Percentiles rank a stretch among this genome's conserved stretches.
phyloP scores from a whole-genome alignment of 2,797 vertebrate species.

The Atherinosoma microstoma region DNA sequence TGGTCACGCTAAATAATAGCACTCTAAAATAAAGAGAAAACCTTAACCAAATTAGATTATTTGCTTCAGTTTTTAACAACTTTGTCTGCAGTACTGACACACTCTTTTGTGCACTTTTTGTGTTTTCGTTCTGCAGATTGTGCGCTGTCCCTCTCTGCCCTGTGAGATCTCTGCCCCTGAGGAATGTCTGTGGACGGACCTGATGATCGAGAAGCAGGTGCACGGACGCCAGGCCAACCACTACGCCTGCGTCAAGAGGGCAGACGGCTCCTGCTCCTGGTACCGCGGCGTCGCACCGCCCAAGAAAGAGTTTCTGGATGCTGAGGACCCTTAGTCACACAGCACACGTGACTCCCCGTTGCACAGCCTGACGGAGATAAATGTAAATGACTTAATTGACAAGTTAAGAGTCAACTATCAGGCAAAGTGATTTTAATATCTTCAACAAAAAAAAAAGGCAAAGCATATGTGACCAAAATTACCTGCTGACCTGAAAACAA shows the following conservation, averaged over 20 bases:
- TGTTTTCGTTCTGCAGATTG: slow-evolving; percentile 83
- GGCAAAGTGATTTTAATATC: slow-evolving; percentile 54
- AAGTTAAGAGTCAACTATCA: slow-evolving; percentile 45
- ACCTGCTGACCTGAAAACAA: slow-evolving; percentile 64
- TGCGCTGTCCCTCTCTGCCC: slow-evolving; percentile 93
- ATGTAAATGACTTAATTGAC: slow-evolving; percentile 61
- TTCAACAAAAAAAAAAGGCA: slow-evolving; percentile 25
- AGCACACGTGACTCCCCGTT: slow-evolving; percentile 40
- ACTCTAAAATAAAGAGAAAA: too few relatives aligned
- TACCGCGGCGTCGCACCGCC: slow-evolving; percentile 93
- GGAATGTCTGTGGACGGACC: slow-evolving; percentile 98
- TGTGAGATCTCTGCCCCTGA: slow-evolving; percentile 92
- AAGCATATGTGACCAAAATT: slow-evolving; percentile 57
- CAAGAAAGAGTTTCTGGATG: slow-evolving; percentile 97
- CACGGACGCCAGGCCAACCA: slow-evolving; percentile 96
- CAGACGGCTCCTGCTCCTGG: slow-evolving; percentile 95
- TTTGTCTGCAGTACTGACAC: too few relatives aligned
- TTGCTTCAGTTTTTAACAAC: too few relatives aligned
- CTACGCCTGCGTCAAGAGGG: slow-evolving; percentile 96
- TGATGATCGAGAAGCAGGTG: slow-evolving; percentile 98
- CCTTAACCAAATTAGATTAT: too few relatives aligned
- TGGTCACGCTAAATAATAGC: too few relatives aligned
- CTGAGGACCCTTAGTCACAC: slow-evolving; percentile 91
- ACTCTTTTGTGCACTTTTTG: slow-evolving; percentile 3
- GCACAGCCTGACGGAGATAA: slow-evolving; percentile 61